These are phyloP conservation scores for Cynocephalus volans DNA, from an alignment of 2,113 vertebrate species.

Conservation along the genomic window DNA sequence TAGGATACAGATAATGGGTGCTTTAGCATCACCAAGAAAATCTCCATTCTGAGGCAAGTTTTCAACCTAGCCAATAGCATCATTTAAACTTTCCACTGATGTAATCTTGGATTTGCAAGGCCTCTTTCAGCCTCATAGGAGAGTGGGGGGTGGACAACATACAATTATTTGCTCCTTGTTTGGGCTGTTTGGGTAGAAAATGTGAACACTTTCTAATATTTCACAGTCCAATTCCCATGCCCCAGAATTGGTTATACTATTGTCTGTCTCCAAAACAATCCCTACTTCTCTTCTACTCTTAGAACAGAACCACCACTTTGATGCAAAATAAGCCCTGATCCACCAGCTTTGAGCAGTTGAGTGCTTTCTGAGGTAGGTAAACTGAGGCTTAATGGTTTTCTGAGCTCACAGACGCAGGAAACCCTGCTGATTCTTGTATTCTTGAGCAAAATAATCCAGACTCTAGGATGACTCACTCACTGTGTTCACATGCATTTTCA, in stretches of 20 bases:
- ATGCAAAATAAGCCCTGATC: neutral
- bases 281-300: neutral
- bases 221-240: neutral
- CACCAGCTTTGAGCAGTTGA: neutral
- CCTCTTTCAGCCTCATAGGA: neutral
- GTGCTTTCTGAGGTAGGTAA: neutral
- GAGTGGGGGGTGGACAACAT: too few relatives aligned
- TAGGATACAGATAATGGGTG: neutral
- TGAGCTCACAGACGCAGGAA: slow-evolving; percentile 39
- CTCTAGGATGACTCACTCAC: slow-evolving; percentile 39
- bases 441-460: slow-evolving; percentile 42
- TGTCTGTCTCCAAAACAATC: neutral
- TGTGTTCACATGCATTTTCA: slow-evolving; percentile 47
- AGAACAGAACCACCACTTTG: neutral
- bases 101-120: neutral
- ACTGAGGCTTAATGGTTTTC: neutral
- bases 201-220: neutral
- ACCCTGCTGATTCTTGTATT: neutral
- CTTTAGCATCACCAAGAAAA: neutral
- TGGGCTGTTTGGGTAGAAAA: neutral
- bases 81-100: neutral
- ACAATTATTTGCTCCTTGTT: neutral
- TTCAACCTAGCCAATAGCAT: neutral
- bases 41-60: neutral
- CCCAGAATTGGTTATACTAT: neutral